Evolutionary conservation across 2,797 vertebrate species (phyloP), one percentile per base, ranked within the genome.

Genomic region (Knipowitschia caucasica): DNA sequence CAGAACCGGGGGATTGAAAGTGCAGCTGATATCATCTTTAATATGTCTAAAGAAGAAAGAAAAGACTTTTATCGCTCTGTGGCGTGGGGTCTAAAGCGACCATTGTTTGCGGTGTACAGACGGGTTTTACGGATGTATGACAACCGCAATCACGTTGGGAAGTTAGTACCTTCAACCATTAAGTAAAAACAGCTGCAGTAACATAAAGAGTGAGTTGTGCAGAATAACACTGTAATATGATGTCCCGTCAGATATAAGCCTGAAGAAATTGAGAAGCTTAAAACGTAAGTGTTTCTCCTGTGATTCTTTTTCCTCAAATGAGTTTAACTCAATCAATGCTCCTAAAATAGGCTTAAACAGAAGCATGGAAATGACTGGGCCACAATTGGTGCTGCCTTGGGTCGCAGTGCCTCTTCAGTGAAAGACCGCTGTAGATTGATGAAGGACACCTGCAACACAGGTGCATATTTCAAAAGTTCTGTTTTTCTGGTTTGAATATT

Each of bases 1-100:
- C 49, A 99, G 97, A 90, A 91, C 47, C 93, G 94, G 53, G 95
- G 95, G 72, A 95, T 99, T 77, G 94, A 95, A 64, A 94, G 97
- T 82, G 95, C 97, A 1, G 93, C 97, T 14, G 97, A 99, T 91
- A 95, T 99, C 62, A 98, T 99, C 75, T 99, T 99, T 72, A 95
- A 99, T 82, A 99, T 98, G 97, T 98, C 96, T 55, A 99, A 99
- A 89, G 97, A 99, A 63, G 97, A 99, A 80, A 89, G 97, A 64
- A 99, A 99, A 89, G 96, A 99, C 67, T 99, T 99, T 88, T 99
- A 99, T 82, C 93, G 97, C 84, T 98, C 94, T 5, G 97, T 99
- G 78, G 97, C 96, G 0, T 88, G 93, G 89, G 97, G 97, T 56
- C 84, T 99, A 36, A 99, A 99, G 87, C 77, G 97, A 39, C 95